Evolutionary conservation across 2,113 vertebrate genomes (phyloP), one percentile per base, ranked within the genome.

Genomic region (Sigmodon hispidus): DNA sequence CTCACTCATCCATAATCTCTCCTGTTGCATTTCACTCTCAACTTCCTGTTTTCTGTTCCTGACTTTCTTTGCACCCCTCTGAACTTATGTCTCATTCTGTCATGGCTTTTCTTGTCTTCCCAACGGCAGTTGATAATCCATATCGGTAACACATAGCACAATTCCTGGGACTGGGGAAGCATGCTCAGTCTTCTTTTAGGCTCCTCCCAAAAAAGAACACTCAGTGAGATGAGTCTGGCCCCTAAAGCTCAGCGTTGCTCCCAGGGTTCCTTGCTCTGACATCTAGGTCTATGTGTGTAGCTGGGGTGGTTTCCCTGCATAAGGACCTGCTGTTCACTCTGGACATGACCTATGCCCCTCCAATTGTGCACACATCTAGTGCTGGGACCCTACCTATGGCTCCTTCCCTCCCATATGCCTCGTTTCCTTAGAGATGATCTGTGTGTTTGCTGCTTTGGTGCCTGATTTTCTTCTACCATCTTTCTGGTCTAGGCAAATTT

Each of bases 121-220:
- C 29, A 50, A 6, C 34, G 24, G 1, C 11, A 52, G 45, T 8
- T 36, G 45, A 69, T 26, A 40, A 24, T 52, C 63, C 17, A 1
- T 6, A 43, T 26, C 2, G 10, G 43, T 22, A 26, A 21, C 19
- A 5, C 11, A n/a, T 10, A 11, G 36, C 13, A 17, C 12, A 7
- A 6, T 59, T 59, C 8, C 0, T 3, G 0, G 43, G 2, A 4
- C 7, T 3, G 21, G 3, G 29, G 83, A 50, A 0, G 0, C 16
- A 50, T 31, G 48, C n/a, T 63, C 2, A 19, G 4, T 7, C 36
- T 3, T n/a, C 43, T 67, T n/a, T 24, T 7, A 22, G 26, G 59
- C 57, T 55, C 31, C 0, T 40, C 16, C 16, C 40, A 31, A 45
- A 40, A 34, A 70, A 52, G 13, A 22, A 1, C 34, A 55, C 16